phyloP scores from a whole-genome alignment of 2,113 vertebrate genomes.

The Odocoileus virginianus region DNA sequence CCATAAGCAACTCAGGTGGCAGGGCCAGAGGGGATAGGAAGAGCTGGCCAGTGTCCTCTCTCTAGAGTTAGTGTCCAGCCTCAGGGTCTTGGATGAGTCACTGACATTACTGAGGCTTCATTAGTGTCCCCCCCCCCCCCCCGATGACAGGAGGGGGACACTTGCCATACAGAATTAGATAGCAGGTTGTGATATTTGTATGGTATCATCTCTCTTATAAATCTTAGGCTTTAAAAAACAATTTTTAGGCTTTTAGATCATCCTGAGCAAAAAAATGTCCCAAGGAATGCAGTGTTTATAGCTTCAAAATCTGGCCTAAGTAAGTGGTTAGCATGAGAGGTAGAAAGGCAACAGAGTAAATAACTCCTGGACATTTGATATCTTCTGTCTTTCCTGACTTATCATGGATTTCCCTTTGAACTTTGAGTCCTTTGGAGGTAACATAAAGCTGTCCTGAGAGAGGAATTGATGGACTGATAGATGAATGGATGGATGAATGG shows the following conservation, averaged over 20 bases:
- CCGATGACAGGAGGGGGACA: neutral
- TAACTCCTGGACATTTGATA: neutral
- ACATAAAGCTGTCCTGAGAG: neutral
- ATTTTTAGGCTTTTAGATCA: neutral
- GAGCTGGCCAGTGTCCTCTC: neutral
- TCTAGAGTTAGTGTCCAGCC: too few relatives aligned
- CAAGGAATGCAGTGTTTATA: neutral
- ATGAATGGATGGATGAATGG: neutral
- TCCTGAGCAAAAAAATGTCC: neutral
- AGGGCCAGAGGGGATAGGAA: neutral
- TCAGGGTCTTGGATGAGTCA: neutral
- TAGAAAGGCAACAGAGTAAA: neutral
- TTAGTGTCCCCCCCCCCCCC: neutral
- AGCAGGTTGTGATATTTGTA: neutral
- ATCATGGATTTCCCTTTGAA: neutral
- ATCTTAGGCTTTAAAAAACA: neutral
- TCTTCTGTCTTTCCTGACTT: neutral
- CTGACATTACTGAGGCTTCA: neutral
- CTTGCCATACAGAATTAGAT: neutral
- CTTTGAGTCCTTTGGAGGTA: neutral
- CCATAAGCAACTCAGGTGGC: neutral
- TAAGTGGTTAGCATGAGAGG: neutral
- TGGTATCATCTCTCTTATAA: neutral
- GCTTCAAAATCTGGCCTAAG: neutral
- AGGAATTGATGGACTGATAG: too few relatives aligned